Base-by-base conservation (phyloP, 2,113 vertebrate genomes). In the Leptocoma aspasia region DNA sequence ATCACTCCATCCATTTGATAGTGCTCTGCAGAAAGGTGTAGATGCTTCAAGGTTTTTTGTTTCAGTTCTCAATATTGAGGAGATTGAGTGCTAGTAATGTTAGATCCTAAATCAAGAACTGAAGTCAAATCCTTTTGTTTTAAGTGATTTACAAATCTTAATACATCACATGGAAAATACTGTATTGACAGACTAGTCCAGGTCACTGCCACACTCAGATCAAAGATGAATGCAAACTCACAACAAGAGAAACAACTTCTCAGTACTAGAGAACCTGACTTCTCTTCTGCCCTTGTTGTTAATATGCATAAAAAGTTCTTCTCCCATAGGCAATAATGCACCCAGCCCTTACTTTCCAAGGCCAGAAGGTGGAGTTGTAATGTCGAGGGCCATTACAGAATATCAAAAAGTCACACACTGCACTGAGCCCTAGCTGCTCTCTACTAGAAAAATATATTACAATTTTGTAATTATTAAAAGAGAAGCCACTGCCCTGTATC, bases 321-420 rank as follows among this genome's bases (percentile, higher is more conserved):
- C 15, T 59, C 35, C 39, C 35, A 35, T 5, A 72, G 30, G 42
- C 19, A 49, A 49, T 2, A 13, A 39, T 20, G 42, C 3, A 86
- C 18, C 27, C 50, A 86, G 68, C 16, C 39, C 77, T 4, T 76
- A 7, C 72, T 89, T 82, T 31, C 22, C 27, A 52, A 72, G 81
- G 73, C 89, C 91, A 96, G 92, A 84, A 93, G 82, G 30, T 88
- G 71, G 90, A 93, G 95, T 86, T 69, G 22, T n/a, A 37, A 57
- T 7, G 84, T 65, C 11, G 11, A 90, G 30, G 75, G 71, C 54
- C 54, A 47, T 31, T 42, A 11, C 23, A 81, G 63, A 72, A 69
- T 39, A 47, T 7, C 47, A 41, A 64, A 73, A 91, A 56, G 33
- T 70, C 37, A 47, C 22, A 27, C 30, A 24, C 15, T 33, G 35